Conservation (phyloP, 2,888 invertebrate species). For the Myopa tessellatipennis region DNA sequence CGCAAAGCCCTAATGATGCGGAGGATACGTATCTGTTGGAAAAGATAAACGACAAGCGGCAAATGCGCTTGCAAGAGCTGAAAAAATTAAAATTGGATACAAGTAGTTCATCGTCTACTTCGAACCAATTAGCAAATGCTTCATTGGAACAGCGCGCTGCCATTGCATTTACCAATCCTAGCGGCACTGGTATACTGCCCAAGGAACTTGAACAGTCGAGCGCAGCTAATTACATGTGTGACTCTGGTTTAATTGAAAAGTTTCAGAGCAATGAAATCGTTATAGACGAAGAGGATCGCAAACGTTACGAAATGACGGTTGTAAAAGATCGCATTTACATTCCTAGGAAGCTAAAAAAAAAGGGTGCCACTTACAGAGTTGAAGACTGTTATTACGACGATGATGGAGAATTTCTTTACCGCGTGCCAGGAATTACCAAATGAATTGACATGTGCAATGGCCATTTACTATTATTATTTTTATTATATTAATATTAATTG, state of each 20-base stretch:
- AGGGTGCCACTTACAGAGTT: conserved; percentile 78
- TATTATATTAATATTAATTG: background rate
- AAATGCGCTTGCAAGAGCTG: conserved; percentile 60
- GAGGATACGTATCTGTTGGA: conserved; percentile 59
- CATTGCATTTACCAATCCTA: conserved; percentile 49
- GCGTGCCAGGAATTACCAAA: conserved; percentile 77
- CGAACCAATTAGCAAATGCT: background rate
- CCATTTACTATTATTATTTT: background rate
- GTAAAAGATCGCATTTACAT: conserved; percentile 74
- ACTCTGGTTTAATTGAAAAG: conserved; percentile 51
- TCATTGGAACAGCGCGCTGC: conserved; percentile 33
- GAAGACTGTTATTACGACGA: conserved; percentile 85
- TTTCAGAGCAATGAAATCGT: conserved; percentile 61
- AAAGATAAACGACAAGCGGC: conserved; percentile 55
- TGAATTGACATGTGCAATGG: conserved; percentile 32
- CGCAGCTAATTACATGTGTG: background rate
- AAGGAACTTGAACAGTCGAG: background rate
- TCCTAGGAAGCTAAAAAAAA: conserved; percentile 74
- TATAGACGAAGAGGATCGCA: conserved; percentile 58
- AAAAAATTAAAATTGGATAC: conserved; percentile 45
- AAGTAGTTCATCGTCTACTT: background rate
- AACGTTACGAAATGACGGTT: conserved; percentile 58
- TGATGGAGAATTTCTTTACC: conserved; percentile 83
- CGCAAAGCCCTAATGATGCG: conserved; percentile 18
- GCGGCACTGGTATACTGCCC: conserved; percentile 51